Base-by-base conservation (phyloP, 2,797 vertebrate genomes). In the Microctenopoma lineatum region DNA sequence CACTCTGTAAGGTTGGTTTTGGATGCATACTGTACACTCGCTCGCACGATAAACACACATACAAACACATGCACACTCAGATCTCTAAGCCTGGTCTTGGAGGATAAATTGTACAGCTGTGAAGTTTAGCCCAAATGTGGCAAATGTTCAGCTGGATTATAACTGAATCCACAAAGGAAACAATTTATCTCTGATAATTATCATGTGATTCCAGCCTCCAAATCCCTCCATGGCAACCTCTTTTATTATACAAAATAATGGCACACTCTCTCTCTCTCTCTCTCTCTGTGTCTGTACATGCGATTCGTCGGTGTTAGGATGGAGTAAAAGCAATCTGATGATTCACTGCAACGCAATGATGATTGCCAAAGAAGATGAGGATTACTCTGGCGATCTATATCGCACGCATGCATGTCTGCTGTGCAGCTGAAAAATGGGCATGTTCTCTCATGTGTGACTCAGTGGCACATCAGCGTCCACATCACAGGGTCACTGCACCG, bases 131-230 rank as follows among this genome's bases (percentile, higher is more conserved):
- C 66, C 69, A 72, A 83, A 84, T 59, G 63, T 86, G 87, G 87
- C 85, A 80, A 81, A 75, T 38, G 47, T 81, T 86, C 84, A 82
- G 73, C 36, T 54, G 88, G 87, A 91, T 90, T 90, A 83, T 52
- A 57, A 75, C 62, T 21, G 39, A 84, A 89, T 87, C 81, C 74
- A 74, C 73, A 86, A 89, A 87, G 68, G 86, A 91, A 90, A 92
- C 89, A 86, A 70, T 89, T 87, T 86, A 89, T 91, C 87, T 81
- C 66, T 55, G 36, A 59, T 83, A 83, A 84, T 85, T 26, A 87
- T 93, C 86, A 68, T 77, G 78, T 69, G 80, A 85, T 65, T 81
- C 75, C 62, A 67, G 56, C n/a, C 27, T 21, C 36, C 68, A 79
- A 89, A 87, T 86, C 86, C 73, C 67, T 81, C 70, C 64, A 76